These are phyloP conservation scores for Ischnura elegans DNA, from an alignment of 2,888 invertebrate species.

Conservation along the genomic window DNA sequence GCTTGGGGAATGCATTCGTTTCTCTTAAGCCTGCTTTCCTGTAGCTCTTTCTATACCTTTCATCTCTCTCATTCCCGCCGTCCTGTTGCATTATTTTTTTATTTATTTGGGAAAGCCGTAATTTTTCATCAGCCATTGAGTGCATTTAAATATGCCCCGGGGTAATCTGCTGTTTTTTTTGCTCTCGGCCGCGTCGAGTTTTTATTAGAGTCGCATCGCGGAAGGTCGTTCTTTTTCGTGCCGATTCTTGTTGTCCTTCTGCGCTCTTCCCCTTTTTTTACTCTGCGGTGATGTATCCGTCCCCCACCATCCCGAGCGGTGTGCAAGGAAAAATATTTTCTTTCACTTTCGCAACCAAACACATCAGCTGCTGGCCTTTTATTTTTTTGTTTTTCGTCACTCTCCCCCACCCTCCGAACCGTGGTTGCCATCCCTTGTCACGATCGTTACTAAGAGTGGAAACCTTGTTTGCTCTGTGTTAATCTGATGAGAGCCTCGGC, in stretches of 20 bases:
- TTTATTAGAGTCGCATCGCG: neutral
- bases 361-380: neutral
- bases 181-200: neutral
- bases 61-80: neutral
- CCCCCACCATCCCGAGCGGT: neutral
- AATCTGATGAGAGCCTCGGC: neutral
- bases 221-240: neutral
- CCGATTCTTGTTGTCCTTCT: neutral
- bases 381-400: neutral
- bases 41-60: neutral
- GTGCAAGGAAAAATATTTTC: neutral
- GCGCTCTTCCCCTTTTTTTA: neutral
- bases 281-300: neutral
- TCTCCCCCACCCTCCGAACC: neutral
- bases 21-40: neutral
- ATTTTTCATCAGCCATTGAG: neutral
- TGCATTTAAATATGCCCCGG: constrained; percentile 19
- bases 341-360: neutral
- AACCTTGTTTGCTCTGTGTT: neutral
- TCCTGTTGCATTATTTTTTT: neutral
- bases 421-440: neutral
- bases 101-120: neutral
- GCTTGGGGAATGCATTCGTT: constrained; percentile 11
- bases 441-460: neutral
- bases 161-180: neutral